Conservation (phyloP, 30 jellyfish, hydroid and myxozoan genomes). For the Hydractinia symbiolongicarpus region DNA sequence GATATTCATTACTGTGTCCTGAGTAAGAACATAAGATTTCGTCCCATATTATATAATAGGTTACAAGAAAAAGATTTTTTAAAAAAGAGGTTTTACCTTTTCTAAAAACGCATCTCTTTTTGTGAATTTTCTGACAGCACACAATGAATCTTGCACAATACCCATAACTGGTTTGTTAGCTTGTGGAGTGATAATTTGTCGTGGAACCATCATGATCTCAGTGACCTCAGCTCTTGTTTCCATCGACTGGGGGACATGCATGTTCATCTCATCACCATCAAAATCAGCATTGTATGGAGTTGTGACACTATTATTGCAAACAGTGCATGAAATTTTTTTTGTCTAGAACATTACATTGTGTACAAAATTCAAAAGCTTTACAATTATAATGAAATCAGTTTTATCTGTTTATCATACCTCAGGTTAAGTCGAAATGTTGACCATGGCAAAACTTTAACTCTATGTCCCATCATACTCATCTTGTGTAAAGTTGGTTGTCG, state of each 20-base stretch:
- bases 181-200: constrained; percentile 95
- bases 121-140: constrained; percentile 93
- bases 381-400: too few relatives aligned
- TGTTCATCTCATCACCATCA: constrained; percentile 99
- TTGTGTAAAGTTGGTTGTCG: constrained; percentile 99
- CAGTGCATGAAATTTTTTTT: too few relatives aligned
- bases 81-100: constrained; percentile 38
- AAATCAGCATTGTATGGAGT: constrained; percentile 99
- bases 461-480: constrained; percentile 99
- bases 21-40: background rate
- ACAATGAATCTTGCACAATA: constrained; percentile 94
- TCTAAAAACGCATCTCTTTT: constrained; percentile 94
- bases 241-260: constrained; percentile 99
- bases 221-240: constrained; percentile 99
- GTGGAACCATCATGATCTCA: constrained; percentile 96
- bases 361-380: too few relatives aligned
- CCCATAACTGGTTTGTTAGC: constrained; percentile 99
- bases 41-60: background rate
- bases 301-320: constrained; percentile 68
- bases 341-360: too few relatives aligned
- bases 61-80: background rate
- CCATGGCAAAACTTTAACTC: constrained; percentile 99
- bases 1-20: constrained; percentile 93
- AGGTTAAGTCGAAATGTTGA: constrained; percentile 94
- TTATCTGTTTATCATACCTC: constrained; percentile 39